These are phyloP conservation scores for Fistularia tabacaria DNA, from an alignment of 2,797 vertebrate species.

Conservation along the genomic window DNA sequence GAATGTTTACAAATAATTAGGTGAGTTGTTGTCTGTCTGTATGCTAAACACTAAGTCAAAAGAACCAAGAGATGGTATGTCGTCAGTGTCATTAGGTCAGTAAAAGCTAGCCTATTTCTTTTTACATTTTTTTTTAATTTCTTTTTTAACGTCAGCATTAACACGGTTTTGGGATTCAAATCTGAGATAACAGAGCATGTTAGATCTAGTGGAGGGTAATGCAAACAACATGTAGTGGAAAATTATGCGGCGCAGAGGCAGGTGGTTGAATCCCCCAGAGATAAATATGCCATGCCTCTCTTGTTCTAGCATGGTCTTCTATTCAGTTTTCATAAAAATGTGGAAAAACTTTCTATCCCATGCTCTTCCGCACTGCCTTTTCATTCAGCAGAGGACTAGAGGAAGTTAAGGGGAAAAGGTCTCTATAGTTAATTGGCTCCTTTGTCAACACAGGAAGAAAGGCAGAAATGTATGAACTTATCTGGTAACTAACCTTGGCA, in stretches of 20 bases:
- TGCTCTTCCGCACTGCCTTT: slow-evolving; percentile 24
- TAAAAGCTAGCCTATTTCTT: slow-evolving; percentile 34
- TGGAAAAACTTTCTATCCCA: slow-evolving; percentile 2
- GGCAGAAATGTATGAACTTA: slow-evolving; percentile 36
- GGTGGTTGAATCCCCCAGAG: slow-evolving; percentile 11
- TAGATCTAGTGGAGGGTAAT: neutral
- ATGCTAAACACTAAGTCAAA: slow-evolving; percentile 39
- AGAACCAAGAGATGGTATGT: slow-evolving; percentile 42
- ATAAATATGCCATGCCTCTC: slow-evolving; percentile 4
- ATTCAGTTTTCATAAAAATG: slow-evolving; percentile 8
- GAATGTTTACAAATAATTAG: slow-evolving; percentile 7
- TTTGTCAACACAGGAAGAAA: slow-evolving; percentile 50
- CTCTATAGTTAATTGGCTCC: slow-evolving; percentile 33
- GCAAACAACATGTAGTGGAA: neutral
- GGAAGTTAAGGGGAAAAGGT: slow-evolving; percentile 23
- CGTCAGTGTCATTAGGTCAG: slow-evolving; percentile 59
- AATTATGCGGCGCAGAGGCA: slow-evolving; percentile 3
- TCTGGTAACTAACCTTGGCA: slow-evolving; percentile 55
- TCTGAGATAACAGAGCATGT: slow-evolving; percentile 1
- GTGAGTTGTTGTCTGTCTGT: slow-evolving; percentile 1
- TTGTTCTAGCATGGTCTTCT: neutral
- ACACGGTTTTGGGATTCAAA: slow-evolving; percentile 16
- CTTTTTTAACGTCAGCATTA: slow-evolving; percentile 19
- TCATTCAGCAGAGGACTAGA: slow-evolving; percentile 31
- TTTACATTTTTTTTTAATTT: too few relatives aligned